These are phyloP conservation scores for Hydrolagus affinis DNA, from an alignment of 2,113 vertebrate species.

Conservation along the genomic window DNA sequence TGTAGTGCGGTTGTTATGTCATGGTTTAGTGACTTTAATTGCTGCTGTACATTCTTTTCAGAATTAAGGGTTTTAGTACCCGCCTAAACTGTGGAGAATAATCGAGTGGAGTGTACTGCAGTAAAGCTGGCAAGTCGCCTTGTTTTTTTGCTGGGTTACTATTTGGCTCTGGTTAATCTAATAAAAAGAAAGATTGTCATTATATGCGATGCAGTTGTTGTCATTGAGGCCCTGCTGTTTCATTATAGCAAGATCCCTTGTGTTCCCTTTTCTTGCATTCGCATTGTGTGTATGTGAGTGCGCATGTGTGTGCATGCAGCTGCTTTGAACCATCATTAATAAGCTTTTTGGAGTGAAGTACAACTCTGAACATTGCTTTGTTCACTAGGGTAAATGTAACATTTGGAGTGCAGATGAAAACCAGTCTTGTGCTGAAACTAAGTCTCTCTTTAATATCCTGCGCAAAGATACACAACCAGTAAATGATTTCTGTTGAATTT, in stretches of 20 bases:
- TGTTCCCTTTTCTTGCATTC: background rate
- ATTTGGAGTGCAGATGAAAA: background rate
- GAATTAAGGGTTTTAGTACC: background rate
- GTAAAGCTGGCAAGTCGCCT: background rate
- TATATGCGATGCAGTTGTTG: background rate
- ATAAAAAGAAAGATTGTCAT: background rate
- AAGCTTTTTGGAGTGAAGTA: background rate
- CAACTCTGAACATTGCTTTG: background rate
- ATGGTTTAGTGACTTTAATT: background rate
- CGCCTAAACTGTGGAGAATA: background rate
- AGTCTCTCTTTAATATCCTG: background rate
- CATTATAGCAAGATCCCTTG: background rate
- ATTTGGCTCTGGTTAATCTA: background rate
- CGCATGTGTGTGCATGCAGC: background rate
- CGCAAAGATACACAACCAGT: background rate
- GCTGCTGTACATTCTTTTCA: background rate
- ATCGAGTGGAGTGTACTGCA: background rate
- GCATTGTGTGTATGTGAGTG: too few species aligned
- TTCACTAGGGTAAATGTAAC: background rate
- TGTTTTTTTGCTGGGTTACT: background rate
- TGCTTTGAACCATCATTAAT: background rate
- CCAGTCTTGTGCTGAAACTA: background rate
- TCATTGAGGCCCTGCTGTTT: slow-evolving; percentile 10
- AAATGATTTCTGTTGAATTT: background rate
- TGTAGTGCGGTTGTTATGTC: background rate